A percentile compares a stretch with the other conserved stretches of the same genome.
Evolutionary conservation across 2,113 vertebrate genomes (phyloP).

Genomic region (Balaeniceps rex): DNA sequence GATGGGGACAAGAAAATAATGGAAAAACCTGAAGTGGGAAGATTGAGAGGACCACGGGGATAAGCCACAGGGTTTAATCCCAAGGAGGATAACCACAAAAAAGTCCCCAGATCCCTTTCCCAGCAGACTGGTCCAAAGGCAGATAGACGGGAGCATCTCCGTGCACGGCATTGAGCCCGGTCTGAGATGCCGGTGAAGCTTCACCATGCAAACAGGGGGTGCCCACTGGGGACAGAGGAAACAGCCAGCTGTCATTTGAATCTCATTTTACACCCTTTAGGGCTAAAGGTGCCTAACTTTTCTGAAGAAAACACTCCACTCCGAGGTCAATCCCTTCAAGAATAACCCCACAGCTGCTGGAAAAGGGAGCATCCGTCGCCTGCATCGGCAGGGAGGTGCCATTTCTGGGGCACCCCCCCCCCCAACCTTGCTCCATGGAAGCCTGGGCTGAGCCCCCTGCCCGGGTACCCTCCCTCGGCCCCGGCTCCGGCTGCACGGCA

Average conservation of each 20-base stretch:
- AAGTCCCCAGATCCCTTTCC: neutral
- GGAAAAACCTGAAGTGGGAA: neutral
- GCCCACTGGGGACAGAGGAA: neutral
- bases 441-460: neutral
- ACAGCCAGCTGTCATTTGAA: neutral
- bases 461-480: neutral
- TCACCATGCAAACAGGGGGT: neutral
- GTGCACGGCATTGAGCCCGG: accelerated
- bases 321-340: neutral
- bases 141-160: neutral
- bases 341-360: neutral
- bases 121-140: neutral
- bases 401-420: neutral
- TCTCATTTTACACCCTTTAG: neutral
- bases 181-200: neutral
- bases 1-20: neutral
- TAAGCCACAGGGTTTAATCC: neutral
- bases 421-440: accelerated
- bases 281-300: neutral
- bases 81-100: neutral
- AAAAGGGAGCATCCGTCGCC: neutral
- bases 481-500: neutral
- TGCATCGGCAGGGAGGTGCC: too few species aligned
- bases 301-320: neutral
- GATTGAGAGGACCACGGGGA: neutral